A percentile compares a stretch with the other conserved stretches of the same genome.
phyloP scores from a whole-genome alignment of 2,888 invertebrate species.

The Amphimallon solstitiale region DNA sequence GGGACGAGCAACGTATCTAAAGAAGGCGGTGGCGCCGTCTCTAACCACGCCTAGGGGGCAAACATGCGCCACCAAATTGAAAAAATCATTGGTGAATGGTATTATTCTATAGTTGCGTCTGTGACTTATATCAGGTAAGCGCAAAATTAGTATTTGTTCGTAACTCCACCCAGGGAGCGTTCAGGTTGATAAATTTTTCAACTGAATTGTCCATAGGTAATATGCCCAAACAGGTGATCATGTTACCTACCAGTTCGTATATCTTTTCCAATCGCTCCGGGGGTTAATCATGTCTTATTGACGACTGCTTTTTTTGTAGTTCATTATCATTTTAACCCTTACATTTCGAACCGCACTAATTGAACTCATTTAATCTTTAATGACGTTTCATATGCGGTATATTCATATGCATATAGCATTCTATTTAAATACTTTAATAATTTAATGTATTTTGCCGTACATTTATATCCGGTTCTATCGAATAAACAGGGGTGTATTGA shows the following conservation, averaged over 20 bases:
- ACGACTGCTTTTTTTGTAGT: background rate
- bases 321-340: background rate
- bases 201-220: slow-evolving; percentile 40
- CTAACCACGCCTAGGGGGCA: slow-evolving; percentile 52
- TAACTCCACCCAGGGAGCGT: slow-evolving; percentile 52
- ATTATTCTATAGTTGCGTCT: slow-evolving; percentile 1
- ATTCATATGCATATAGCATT: background rate
- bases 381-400: background rate
- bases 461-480: no score
- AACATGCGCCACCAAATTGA: slow-evolving; percentile 52
- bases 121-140: background rate
- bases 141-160: slow-evolving; percentile 31
- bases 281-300: slow-evolving; percentile 1
- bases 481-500: no score
- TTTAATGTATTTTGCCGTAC: no score
- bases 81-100: slow-evolving; percentile 48
- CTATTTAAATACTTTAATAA: no score
- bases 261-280: slow-evolving; percentile 1
- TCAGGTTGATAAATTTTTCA: slow-evolving; percentile 49
- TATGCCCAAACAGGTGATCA: slow-evolving; percentile 38
- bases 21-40: slow-evolving; percentile 52
- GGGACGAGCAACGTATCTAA: slow-evolving; percentile 46
- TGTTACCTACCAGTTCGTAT: slow-evolving; percentile 3
- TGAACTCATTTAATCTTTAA: slow-evolving; percentile 3
- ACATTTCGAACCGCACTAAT: background rate